phyloP scores from a whole-genome alignment of 2,113 vertebrate species.

The Scomber colias region DNA sequence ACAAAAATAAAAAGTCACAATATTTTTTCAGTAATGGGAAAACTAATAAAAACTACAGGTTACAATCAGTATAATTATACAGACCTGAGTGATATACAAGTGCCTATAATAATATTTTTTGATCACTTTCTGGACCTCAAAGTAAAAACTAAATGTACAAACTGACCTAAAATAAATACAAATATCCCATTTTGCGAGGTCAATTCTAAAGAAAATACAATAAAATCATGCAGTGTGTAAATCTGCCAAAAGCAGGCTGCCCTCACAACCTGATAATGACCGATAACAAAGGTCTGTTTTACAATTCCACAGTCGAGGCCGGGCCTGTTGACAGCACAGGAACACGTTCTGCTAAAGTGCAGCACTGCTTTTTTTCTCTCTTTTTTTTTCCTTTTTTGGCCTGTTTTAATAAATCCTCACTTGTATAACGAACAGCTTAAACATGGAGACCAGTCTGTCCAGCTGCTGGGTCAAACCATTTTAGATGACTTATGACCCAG shows the following conservation, averaged over 20 bases:
- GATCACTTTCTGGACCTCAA: too few species aligned
- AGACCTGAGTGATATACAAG: too few species aligned
- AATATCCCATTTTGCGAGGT: too few species aligned
- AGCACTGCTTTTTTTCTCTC: not conserved
- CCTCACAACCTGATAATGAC: slow-evolving; percentile 8
- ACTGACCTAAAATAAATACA: too few species aligned
- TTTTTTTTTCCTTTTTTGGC: not conserved
- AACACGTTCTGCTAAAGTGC: not conserved
- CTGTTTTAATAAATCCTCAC: slow-evolving; percentile 17
- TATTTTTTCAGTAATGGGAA: too few species aligned
- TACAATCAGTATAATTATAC: too few species aligned
- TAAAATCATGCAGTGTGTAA: not conserved
- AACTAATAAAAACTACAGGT: too few species aligned
- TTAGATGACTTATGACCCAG: slow-evolving; percentile 64
- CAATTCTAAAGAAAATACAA: not conserved
- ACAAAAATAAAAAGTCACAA: too few species aligned
- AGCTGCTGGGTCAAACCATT: slow-evolving; percentile 58
- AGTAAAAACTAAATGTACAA: too few species aligned
- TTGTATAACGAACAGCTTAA: slow-evolving; percentile 1
- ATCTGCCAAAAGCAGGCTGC: not conserved
- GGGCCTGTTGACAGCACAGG: slow-evolving; percentile 9
- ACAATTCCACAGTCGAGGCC: not conserved
- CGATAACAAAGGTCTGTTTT: slow-evolving; percentile 16
- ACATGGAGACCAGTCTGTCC: slow-evolving; percentile 34
- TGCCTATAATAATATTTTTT: too few species aligned